Percentiles rank a stretch among this genome's conserved stretches.
Conservation (phyloP, 2,888 invertebrate genomes). For the Nudaria mundana region DNA sequence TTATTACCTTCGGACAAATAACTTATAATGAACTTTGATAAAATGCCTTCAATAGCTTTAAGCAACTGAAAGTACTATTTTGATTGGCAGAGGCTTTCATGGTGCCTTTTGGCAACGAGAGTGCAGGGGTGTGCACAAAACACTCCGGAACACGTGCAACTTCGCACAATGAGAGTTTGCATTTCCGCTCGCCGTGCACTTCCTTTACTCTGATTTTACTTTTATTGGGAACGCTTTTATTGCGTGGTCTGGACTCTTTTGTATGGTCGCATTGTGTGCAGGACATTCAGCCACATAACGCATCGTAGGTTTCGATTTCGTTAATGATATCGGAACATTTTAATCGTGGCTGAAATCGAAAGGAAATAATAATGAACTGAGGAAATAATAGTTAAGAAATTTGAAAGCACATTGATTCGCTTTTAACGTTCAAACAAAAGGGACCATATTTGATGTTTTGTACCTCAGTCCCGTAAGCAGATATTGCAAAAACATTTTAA, state of each 20-base stretch:
- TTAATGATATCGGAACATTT: conserved; percentile 76
- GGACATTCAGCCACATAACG: conserved; percentile 72
- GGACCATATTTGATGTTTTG: conserved; percentile 11
- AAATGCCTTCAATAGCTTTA: not conserved
- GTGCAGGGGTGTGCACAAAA: conserved; percentile 68
- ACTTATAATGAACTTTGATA: not conserved
- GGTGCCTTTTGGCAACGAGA: conserved; percentile 44
- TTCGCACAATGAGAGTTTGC: conserved; percentile 79
- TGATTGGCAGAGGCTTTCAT: conserved; percentile 52
- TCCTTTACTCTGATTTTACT: conserved; percentile 77
- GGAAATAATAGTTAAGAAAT: conserved; percentile 47
- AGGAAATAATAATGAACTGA: conserved; percentile 55
- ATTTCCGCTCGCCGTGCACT: conserved; percentile 79
- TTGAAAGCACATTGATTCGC: conserved; percentile 31
- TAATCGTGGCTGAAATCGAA: conserved; percentile 72
- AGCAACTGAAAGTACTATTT: conserved; percentile 26
- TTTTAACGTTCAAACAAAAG: conserved; percentile 30
- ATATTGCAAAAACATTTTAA: conserved; percentile 28
- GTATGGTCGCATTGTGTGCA: conserved; percentile 60
- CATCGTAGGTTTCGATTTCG: conserved; percentile 80
- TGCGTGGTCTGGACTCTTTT: conserved; percentile 69
- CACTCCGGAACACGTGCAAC: conserved; percentile 78
- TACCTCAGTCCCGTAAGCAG: conserved; percentile 33
- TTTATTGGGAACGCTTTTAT: conserved; percentile 72
- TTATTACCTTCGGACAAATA: not conserved